These are phyloP conservation scores for Telenomus remus DNA, from an alignment of 1,140 invertebrate genomes.

Conservation along the genomic window DNA sequence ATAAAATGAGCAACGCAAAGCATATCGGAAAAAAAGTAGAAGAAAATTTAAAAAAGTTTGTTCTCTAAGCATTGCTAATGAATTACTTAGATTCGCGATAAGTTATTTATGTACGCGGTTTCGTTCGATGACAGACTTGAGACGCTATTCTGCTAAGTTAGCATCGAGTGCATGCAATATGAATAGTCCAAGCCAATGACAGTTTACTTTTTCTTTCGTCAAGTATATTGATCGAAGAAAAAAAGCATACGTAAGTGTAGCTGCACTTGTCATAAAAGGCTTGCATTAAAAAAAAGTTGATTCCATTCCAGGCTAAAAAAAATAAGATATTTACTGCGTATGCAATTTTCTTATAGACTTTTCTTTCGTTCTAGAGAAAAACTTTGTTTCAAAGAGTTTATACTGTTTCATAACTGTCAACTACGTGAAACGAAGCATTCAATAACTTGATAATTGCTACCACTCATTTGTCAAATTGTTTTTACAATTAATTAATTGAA, in stretches of 20 bases:
- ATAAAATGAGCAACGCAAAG: neutral
- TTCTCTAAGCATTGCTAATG: slow-evolving; percentile 9
- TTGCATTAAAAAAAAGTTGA: slow-evolving; percentile 33
- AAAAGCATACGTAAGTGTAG: slow-evolving; percentile 26
- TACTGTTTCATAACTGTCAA: neutral
- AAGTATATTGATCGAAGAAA: slow-evolving; percentile 44
- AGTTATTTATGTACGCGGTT: slow-evolving; percentile 12
- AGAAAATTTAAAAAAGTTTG: neutral
- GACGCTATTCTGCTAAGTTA: slow-evolving; percentile 25
- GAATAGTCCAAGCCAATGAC: slow-evolving; percentile 26
- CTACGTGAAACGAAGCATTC: too few relatives aligned
- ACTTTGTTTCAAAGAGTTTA: neutral
- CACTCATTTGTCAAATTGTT: too few relatives aligned
- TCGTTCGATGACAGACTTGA: slow-evolving; percentile 34
- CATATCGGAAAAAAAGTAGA: neutral
- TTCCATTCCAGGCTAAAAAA: slow-evolving; percentile 19
- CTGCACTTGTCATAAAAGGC: slow-evolving; percentile 26
- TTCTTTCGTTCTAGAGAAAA: slow-evolving; percentile 13
- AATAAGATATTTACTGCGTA: slow-evolving; percentile 67
- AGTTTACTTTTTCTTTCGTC: slow-evolving; percentile 53
- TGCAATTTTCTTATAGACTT: slow-evolving; percentile 72
- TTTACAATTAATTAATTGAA: too few relatives aligned
- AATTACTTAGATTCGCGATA: slow-evolving; percentile 11
- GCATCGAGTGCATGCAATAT: too few relatives aligned
- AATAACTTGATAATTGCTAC: too few relatives aligned